Percentiles rank a stretch among this genome's conserved stretches.
Evolutionary conservation across 2,797 vertebrate species (phyloP).

Genomic region (Sciurus vulgaris): DNA sequence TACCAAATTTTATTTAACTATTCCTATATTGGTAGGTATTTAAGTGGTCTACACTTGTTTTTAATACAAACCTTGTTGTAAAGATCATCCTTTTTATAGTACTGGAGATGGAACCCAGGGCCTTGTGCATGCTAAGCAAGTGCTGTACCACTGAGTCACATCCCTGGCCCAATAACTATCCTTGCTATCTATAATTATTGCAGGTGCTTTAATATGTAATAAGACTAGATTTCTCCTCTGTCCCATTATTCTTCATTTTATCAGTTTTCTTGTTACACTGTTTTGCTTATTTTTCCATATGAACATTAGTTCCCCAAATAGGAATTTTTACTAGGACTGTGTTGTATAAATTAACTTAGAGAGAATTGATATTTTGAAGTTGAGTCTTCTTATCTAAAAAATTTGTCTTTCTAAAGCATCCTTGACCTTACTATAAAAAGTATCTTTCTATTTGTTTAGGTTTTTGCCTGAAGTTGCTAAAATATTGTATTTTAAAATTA

Average conservation of each 20-base stretch:
- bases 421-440: background rate
- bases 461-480: background rate
- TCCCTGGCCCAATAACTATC: background rate
- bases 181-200: conserved; percentile 26
- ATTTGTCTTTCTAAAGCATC: no score
- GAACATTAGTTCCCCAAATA: background rate
- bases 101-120: no score
- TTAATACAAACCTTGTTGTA: background rate
- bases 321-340: conserved; percentile 20
- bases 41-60: background rate
- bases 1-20: conserved; percentile 41
- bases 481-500: conserved; percentile 18
- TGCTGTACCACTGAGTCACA: no score
- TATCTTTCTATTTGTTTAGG: background rate
- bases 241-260: background rate
- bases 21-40: conserved; percentile 31
- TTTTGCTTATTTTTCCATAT: conserved; percentile 30
- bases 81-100: background rate
- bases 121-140: no score
- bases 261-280: conserved; percentile 19
- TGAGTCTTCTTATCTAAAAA: background rate
- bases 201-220: background rate
- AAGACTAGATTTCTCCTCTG: background rate
- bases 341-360: background rate
- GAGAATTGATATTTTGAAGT: background rate